Evolutionary conservation across 2,113 vertebrate genomes (phyloP).

Genomic region (Callopanchax toddi): DNA sequence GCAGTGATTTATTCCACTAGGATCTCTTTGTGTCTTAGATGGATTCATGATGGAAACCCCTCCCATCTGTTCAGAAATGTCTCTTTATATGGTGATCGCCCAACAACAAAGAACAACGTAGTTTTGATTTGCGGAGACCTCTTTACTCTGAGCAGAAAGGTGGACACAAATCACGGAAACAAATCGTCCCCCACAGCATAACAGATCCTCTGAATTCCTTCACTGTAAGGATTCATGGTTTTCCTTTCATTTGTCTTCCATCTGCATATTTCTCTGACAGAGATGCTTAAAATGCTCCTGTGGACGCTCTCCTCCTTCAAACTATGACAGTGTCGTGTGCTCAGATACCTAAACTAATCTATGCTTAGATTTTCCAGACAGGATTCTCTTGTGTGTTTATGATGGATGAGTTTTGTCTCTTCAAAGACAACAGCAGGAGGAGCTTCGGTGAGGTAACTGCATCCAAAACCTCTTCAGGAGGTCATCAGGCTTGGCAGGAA

Average conservation of each 20-base stretch:
- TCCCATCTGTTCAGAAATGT: neutral
- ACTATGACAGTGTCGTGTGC: neutral
- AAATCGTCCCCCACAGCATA: neutral
- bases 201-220: neutral
- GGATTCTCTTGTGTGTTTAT: neutral
- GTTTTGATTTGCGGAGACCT: neutral
- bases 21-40: no score
- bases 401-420: neutral
- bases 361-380: slow-evolving; percentile 3
- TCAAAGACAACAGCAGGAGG: neutral
- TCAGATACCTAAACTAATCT: neutral
- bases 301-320: neutral
- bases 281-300: neutral
- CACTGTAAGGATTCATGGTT: neutral
- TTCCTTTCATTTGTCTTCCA: neutral
- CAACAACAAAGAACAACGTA: neutral
- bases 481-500: neutral
- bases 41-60: neutral
- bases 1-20: no score
- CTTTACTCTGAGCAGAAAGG: neutral
- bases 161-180: neutral
- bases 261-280: neutral
- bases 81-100: no score
- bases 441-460: neutral
- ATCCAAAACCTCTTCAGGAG: neutral